Evolutionary conservation across 2,113 vertebrate genomes (phyloP).

Genomic region (Microcebus tavaratra): DNA sequence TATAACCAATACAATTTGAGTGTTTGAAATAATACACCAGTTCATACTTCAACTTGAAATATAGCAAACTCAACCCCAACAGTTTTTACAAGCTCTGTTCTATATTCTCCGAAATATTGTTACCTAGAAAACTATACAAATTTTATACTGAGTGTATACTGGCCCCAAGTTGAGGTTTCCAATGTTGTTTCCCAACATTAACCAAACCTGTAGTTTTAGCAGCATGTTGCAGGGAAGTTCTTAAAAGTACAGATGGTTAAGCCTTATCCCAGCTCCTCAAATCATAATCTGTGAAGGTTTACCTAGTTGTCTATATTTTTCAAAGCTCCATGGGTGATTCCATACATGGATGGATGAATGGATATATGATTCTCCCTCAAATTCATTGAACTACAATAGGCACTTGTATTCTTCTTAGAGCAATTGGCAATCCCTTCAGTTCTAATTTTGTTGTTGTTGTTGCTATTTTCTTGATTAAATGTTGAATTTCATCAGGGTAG

Average conservation of each 20-base stretch:
- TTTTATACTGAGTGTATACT: neutral
- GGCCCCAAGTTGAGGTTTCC: neutral
- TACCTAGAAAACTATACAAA: neutral
- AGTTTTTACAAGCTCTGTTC: neutral
- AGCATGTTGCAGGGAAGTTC: neutral
- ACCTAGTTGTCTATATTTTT: neutral
- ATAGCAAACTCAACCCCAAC: neutral
- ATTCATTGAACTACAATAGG: neutral
- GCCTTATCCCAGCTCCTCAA: neutral
- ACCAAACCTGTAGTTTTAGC: neutral
- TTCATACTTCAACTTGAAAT: neutral
- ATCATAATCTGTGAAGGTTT: neutral
- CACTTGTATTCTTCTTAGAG: neutral
- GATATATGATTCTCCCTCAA: neutral
- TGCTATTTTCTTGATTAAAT: neutral
- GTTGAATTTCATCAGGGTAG: neutral
- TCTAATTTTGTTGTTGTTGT: neutral
- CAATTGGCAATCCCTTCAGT: no score
- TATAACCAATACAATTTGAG: neutral
- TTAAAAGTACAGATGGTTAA: neutral
- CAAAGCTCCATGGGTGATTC: neutral
- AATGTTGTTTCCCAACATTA: neutral
- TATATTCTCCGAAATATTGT: neutral
- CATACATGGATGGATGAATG: neutral
- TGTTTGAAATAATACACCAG: neutral